Evolutionary conservation across 2,888 invertebrate species (phyloP).

Genomic region (Euproctis similis): DNA sequence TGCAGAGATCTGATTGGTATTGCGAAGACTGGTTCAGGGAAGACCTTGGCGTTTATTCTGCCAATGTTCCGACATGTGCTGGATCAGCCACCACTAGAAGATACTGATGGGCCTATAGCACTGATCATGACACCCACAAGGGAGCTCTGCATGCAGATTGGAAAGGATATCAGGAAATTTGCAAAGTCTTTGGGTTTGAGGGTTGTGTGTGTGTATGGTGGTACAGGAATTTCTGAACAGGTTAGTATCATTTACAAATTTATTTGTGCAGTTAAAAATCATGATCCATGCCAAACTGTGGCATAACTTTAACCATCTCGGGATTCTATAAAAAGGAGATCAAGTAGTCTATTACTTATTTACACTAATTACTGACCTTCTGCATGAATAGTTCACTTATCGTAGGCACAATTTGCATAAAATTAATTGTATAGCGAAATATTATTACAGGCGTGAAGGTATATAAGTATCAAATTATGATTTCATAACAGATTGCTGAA

Average conservation of each 20-base stretch:
- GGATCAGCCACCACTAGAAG: conserved; percentile 95
- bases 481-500: conserved; percentile 87
- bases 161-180: conserved; percentile 96
- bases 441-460: no score
- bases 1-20: conserved; percentile 94
- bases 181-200: conserved; percentile 89
- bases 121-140: conserved; percentile 98
- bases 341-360: no score
- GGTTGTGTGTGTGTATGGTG: conserved; percentile 98
- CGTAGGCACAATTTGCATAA: no score
- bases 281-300: no score
- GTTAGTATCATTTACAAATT: no score
- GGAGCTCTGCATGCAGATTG: conserved; percentile 99
- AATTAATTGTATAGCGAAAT: no score
- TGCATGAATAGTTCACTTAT: no score
- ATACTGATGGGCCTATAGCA: conserved; percentile 97
- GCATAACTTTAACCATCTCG: no score
- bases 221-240: conserved; percentile 96
- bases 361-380: no score
- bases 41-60: conserved; percentile 97
- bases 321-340: background rate
- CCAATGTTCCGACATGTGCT: conserved; percentile 98
- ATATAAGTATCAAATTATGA: no score
- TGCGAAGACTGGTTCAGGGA: conserved; percentile 99
- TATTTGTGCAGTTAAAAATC: no score